Conservation (phyloP, 2,888 invertebrate genomes). For the Hartigia nigra region DNA sequence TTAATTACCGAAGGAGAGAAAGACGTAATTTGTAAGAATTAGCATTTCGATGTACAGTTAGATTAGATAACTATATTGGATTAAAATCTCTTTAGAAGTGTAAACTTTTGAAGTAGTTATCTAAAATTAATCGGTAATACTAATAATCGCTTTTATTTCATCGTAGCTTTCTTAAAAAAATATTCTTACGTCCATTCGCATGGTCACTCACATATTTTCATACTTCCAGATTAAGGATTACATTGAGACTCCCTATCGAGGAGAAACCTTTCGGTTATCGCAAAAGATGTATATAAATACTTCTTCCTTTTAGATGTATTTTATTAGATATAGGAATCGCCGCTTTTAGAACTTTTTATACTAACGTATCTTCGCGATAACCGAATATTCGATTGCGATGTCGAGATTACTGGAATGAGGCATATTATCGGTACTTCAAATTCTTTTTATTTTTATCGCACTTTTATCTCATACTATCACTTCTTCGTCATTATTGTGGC, state of each 20-base stretch:
- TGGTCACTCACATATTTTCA: not conserved
- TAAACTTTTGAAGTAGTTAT: not conserved
- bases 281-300: not conserved
- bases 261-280: not conserved
- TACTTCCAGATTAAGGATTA: too few relatives aligned
- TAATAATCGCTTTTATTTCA: not conserved
- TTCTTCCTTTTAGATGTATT: constrained; percentile 21
- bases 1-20: not conserved
- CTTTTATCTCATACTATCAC: not conserved
- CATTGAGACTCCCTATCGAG: not conserved
- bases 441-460: not conserved
- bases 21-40: not conserved
- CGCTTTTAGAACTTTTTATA: constrained; percentile 34
- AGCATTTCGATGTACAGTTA: not conserved
- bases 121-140: not conserved
- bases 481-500: not conserved
- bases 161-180: not conserved
- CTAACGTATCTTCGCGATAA: constrained; percentile 30
- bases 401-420: constrained; percentile 25
- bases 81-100: not conserved
- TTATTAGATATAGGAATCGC: constrained; percentile 28
- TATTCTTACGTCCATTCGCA: not conserved
- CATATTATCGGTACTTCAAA: not conserved
- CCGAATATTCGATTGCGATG: constrained; percentile 17
- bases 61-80: not conserved